Conservation (phyloP, 2,888 invertebrate species). For the Ophion slaviceki region DNA sequence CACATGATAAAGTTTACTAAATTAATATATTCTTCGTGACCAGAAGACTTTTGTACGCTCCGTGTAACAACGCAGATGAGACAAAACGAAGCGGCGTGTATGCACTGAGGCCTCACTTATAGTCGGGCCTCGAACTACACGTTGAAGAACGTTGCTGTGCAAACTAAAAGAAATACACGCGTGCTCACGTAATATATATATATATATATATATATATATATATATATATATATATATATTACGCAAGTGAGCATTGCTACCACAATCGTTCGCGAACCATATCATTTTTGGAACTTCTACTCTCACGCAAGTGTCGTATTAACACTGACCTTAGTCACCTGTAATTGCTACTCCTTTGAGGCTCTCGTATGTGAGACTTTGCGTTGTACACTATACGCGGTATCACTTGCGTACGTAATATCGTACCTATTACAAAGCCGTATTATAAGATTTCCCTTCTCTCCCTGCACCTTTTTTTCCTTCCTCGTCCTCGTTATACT, state of each 20-base stretch:
- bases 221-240: conserved; percentile 43
- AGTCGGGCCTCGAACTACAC: conserved; percentile 5
- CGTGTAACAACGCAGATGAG: conserved; percentile 23
- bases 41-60: conserved; percentile 68
- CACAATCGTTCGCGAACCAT: conserved; percentile 76
- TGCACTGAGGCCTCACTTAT: conserved; percentile 28
- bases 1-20: conserved; percentile 72
- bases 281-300: conserved; percentile 82
- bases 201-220: conserved; percentile 23
- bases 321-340: conserved; percentile 83
- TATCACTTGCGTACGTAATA: conserved; percentile 70
- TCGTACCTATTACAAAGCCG: conserved; percentile 62
- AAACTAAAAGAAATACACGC: conserved; percentile 5
- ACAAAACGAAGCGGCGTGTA: conserved; percentile 28
- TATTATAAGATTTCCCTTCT: conserved; percentile 58
- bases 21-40: conserved; percentile 75
- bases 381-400: conserved; percentile 38
- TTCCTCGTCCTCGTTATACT: conserved; percentile 18
- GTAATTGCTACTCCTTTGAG: conserved; percentile 79
- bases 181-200: neutral
- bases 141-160: conserved; percentile 41
- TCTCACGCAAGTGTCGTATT: conserved; percentile 82
- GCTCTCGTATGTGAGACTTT: conserved; percentile 48
- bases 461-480: conserved; percentile 61
- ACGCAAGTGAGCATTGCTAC: conserved; percentile 64